Conservation (phyloP, 2,888 invertebrate genomes). For the Acrobasis repandana region DNA sequence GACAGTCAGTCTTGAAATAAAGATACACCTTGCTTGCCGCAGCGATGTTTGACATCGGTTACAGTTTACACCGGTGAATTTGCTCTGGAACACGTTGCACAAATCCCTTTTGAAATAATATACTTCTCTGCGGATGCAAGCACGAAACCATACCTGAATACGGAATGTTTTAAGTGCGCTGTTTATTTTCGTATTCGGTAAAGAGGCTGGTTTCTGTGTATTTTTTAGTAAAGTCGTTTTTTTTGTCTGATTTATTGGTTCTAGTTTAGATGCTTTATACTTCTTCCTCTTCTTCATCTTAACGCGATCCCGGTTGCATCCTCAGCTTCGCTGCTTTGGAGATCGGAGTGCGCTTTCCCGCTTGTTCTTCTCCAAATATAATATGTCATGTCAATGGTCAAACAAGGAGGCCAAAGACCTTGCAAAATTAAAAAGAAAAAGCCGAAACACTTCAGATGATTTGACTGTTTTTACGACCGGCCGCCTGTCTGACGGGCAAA, state of each 20-base stretch:
- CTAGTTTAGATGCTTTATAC: too few relatives aligned
- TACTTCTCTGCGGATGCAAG: not conserved
- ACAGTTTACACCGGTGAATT: not conserved
- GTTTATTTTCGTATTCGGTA: conserved; percentile 1
- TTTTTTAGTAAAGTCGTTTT: not conserved
- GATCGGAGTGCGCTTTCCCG: too few relatives aligned
- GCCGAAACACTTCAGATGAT: too few relatives aligned
- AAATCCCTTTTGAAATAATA: conserved; percentile 8
- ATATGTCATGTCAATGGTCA: too few relatives aligned
- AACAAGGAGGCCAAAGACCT: too few relatives aligned
- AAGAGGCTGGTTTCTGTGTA: not conserved
- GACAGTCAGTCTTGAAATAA: not conserved
- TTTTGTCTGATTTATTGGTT: not conserved
- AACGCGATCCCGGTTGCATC: too few relatives aligned
- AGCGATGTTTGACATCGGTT: not conserved
- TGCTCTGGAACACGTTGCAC: conserved; percentile 6
- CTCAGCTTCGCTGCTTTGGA: too few relatives aligned
- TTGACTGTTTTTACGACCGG: too few relatives aligned
- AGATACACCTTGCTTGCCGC: not conserved
- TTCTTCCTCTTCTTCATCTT: too few relatives aligned
- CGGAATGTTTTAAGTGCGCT: not conserved
- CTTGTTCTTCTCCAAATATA: too few relatives aligned
- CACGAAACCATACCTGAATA: conserved; percentile 4
- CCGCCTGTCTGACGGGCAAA: too few relatives aligned
- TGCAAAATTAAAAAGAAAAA: too few relatives aligned